Conservation (phyloP, 2,797 vertebrate genomes). For the Onychomys arenicola region DNA sequence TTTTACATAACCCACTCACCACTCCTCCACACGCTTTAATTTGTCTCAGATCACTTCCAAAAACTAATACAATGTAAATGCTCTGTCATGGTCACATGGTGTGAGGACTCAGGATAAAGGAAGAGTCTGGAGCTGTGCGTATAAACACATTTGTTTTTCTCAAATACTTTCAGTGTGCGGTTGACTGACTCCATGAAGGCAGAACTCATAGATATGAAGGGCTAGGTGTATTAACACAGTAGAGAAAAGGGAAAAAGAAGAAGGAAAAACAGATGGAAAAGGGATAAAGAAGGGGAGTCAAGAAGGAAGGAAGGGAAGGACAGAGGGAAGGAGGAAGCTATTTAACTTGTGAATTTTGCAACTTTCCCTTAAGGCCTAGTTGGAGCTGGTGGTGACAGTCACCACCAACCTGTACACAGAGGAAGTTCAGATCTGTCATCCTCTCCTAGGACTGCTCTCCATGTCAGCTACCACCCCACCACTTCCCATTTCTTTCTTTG, state of each 20-base stretch:
- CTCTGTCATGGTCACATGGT: not conserved
- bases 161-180: not conserved
- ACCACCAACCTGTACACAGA: not conserved
- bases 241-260: not conserved
- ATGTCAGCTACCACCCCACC: not conserved
- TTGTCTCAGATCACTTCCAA: not conserved
- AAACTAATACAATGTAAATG: not conserved
- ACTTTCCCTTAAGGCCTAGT: not conserved
- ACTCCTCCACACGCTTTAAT: not conserved
- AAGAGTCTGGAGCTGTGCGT: not conserved
- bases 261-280: not conserved
- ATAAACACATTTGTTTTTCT: not conserved
- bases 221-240: not conserved
- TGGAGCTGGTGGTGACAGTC: not conserved
- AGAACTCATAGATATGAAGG: not conserved
- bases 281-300: fast-evolving
- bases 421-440: not conserved
- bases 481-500: not conserved
- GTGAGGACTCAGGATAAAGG: not conserved
- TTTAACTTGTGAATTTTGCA: not conserved
- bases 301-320: fast-evolving
- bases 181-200: not conserved
- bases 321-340: not conserved
- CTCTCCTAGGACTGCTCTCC: not conserved
- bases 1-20: not conserved